Base-by-base conservation (phyloP, 2,113 vertebrate species). In the Oreochromis spilurus region DNA sequence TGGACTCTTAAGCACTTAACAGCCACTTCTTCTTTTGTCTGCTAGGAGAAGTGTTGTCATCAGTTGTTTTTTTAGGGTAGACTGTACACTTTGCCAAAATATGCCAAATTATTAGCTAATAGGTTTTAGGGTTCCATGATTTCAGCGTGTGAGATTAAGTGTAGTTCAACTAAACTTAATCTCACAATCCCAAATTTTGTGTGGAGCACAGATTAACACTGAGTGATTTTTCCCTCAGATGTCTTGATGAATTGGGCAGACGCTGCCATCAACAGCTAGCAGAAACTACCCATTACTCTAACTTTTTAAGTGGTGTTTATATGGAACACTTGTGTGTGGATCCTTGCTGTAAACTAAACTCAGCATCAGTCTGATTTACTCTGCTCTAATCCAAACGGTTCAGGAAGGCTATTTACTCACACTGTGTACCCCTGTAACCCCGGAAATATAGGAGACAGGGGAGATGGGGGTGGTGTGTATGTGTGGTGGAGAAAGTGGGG, bases 341-440 rank as follows among this genome's bases (percentile, higher is more conserved):
- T 36, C 40, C 78, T 54, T 21, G 40, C 48, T 31, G 45, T 92
- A 89, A 90, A 86, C 75, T 36, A 26, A 89, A 65, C 80, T 58
- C 29, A 38, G 83, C 11, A 40, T 50, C 40, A 57, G 80, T 72
- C 83, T 52, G 77, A 85, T 85, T 70, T 79, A 87, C 79, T 90
- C 36, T 54, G 48, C 53, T 83, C 77, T 86, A 90, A 90, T 88
- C 82, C 83, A 88, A 83, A 93, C 84, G 82, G 89, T 91, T 84
- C 50, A 70, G 83, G 21, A 54, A 29, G 48, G 34, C 12, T 86
- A 89, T 89, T 87, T 92, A 91, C 77, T 93, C 29, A 36, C 52
- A 77, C 5, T 84, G 84, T 82, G 54, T 84, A 75, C 40, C 53
- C 34, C 38, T 6, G 87, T 85, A 92, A 96, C 96, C 96, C 96